Evolutionary conservation across 2,113 vertebrate species (phyloP), one percentile per base, ranked within the genome.

Genomic region (Syngnathus scovelli): DNA sequence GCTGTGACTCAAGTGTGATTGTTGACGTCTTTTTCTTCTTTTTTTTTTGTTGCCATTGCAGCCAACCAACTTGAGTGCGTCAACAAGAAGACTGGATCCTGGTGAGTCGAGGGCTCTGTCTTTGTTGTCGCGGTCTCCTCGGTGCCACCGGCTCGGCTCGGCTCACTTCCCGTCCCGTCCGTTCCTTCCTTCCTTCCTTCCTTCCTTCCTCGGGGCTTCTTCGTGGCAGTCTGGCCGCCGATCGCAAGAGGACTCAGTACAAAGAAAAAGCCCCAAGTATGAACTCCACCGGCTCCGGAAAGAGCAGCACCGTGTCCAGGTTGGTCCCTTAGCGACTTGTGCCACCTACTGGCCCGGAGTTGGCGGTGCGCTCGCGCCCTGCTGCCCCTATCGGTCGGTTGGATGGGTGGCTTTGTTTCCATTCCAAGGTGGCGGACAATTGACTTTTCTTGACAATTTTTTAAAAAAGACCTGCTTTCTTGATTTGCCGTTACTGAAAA

Each of bases 301-400:
- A 95, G 82, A 98, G 97, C 90, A 98, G 93, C 61, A 98, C 94
- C 1, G 93, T 98, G 68, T 99, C 97, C 89, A 99, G 97, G 97
- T 98, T 85, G 91, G 81, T 74, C 9, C 8, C 15, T 9, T 43
- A 1, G 41, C 41, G 8, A 43, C 41, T 43, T 10, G 8, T 43
- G 41, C 41, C 41, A 43, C 41, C 41, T 43, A 43, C 41, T 7
- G 41, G 41, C 8, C 11, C 8, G 41, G 8, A 11, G 41, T 43
- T 43, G 41, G 41, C 11, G 41, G 41, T 9, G 41, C 41, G 41
- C 3, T 9, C 41, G 8, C 7, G 11, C 11, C 11, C 41, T 9
- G 41, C 41, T 43, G 8, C 41, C 6, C 7, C 8, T 43, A 43
- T 3, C 27, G 41, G 6, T 41, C 39, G 7, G 7, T 11, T 1